Evolutionary conservation across 2,888 invertebrate genomes (phyloP), one percentile per base, ranked within the genome.

Genomic region (Cancer borealis): DNA sequence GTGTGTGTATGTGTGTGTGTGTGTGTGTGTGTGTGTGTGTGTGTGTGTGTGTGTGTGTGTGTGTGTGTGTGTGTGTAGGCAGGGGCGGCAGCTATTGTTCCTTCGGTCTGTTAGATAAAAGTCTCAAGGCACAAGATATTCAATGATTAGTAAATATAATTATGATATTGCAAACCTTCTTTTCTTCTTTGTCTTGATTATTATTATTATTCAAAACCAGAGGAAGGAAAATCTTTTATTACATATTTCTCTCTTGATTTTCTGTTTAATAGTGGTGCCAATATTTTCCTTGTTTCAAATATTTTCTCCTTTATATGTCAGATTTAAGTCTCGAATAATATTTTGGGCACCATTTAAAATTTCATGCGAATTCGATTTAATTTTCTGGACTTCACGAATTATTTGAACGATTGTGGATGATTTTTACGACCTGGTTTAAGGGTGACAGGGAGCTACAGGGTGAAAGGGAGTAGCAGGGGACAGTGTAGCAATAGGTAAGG

Each of bases 181-280:
- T 54, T 17, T 17, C 12, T 79, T 30, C n/a, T 66, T 66, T 66
- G 21, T 79, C 79, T 30, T 30, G n/a, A 30, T 79, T 10, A 79
- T 79, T 79, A 79, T 79, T n/a, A 21, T 54, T 54, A 54, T 54
- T 10, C 12, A 54, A 54, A 17, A 17, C 54, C 54, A 14, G 6
- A 73, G n/a, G 6, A 73, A 3, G 17, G 3, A 54, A 54, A 54
- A 54, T 17, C 54, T 54, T 54, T 54, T 3, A 54, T 54, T 54
- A 54, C 54, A 73, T 73, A n/a, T 73, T n/a, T 73, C 26, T 73
- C 66, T n/a, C 73, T 73, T 73, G 54, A 21, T 73, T 73, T 73
- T 73, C 21, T 21, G 73, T 14, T 73, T 14, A 73, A 21, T 21
- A 6, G 73, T 73, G 12, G 79, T 30, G 30, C 30, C 10, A 79